phyloP scores from a whole-genome alignment of 37 sponge, comb jelly and placozoan species.

The Dysidea cf. avara region DNA sequence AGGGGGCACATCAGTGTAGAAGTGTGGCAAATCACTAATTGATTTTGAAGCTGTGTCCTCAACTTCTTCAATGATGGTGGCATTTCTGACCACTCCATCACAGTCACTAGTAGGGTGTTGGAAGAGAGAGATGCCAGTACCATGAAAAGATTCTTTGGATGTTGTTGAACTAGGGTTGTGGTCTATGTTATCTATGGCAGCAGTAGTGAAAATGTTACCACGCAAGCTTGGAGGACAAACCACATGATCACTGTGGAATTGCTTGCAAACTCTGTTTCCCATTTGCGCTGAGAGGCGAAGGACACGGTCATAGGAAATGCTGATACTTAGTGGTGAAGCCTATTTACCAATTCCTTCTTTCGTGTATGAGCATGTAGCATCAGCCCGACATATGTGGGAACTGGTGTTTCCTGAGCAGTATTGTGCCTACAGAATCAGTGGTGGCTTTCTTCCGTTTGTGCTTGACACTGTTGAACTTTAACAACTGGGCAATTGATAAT shows the following conservation, averaged over 20 bases:
- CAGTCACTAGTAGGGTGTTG: background rate
- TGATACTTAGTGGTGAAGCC: slow-evolving; percentile 25
- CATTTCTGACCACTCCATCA: background rate
- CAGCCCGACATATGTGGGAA: slow-evolving; percentile 18
- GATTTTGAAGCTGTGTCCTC: background rate
- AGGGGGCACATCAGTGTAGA: slow-evolving; percentile 21
- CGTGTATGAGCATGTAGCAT: slow-evolving; percentile 41
- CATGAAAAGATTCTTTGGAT: too few species aligned
- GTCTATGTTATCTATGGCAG: slow-evolving; percentile 33
- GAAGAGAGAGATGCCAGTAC: slow-evolving; percentile 10
- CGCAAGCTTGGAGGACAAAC: slow-evolving; percentile 22
- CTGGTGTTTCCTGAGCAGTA: slow-evolving; percentile 25
- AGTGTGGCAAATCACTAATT: slow-evolving; percentile 1
- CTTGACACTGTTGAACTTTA: background rate
- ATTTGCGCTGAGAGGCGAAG: too few species aligned
- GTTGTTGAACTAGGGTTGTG: too few species aligned
- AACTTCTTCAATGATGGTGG: background rate
- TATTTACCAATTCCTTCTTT: too few species aligned
- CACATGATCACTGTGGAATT: too few species aligned
- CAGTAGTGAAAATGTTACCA: slow-evolving; percentile 25
- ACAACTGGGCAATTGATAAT: too few species aligned
- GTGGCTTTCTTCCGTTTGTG: background rate
- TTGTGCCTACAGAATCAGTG: slow-evolving; percentile 6
- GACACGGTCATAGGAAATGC: too few species aligned
- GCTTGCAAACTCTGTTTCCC: too few species aligned